These are phyloP conservation scores for Lasaia peninsularis DNA, from an alignment of 1,140 invertebrate genomes.

Conservation along the genomic window DNA sequence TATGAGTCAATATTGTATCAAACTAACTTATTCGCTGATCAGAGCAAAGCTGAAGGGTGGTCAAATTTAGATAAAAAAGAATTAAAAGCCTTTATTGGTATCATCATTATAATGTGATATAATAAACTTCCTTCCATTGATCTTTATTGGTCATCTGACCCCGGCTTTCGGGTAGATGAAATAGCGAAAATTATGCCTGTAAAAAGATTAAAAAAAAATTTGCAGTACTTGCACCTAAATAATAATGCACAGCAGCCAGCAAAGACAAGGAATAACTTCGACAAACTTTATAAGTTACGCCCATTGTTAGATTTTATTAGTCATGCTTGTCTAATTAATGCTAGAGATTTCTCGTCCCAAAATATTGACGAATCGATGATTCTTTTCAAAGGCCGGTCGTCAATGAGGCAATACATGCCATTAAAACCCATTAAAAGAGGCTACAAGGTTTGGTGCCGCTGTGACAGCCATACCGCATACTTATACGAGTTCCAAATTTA, in stretches of 20 bases:
- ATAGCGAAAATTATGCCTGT: not conserved
- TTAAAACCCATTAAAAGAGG: slow-evolving; percentile 69
- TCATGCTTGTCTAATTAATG: not conserved
- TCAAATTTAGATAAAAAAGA: too few species aligned
- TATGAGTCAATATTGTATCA: too few species aligned
- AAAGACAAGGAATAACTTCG: not conserved
- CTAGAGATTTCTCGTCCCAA: not conserved
- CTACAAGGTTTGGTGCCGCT: slow-evolving; percentile 51
- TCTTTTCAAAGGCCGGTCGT: slow-evolving; percentile 39
- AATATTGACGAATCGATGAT: slow-evolving; percentile 44
- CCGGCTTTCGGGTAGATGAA: not conserved
- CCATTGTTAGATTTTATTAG: slow-evolving; percentile 5
- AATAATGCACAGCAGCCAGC: not conserved
- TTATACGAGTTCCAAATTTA: slow-evolving; percentile 23
- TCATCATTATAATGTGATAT: too few species aligned
- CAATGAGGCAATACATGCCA: slow-evolving; percentile 61
- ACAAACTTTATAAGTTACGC: slow-evolving; percentile 16
- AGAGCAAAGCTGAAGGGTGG: too few species aligned
- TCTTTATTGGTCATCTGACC: too few species aligned
- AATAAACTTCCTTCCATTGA: too few species aligned
- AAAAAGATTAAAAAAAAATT: slow-evolving; percentile 1
- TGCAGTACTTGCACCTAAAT: not conserved
- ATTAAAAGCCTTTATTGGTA: too few species aligned
- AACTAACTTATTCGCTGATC: too few species aligned
- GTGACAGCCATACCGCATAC: slow-evolving; percentile 23